These are phyloP conservation scores for Argyrosomus japonicus DNA, from an alignment of 2,113 vertebrate species.

Conservation along the genomic window DNA sequence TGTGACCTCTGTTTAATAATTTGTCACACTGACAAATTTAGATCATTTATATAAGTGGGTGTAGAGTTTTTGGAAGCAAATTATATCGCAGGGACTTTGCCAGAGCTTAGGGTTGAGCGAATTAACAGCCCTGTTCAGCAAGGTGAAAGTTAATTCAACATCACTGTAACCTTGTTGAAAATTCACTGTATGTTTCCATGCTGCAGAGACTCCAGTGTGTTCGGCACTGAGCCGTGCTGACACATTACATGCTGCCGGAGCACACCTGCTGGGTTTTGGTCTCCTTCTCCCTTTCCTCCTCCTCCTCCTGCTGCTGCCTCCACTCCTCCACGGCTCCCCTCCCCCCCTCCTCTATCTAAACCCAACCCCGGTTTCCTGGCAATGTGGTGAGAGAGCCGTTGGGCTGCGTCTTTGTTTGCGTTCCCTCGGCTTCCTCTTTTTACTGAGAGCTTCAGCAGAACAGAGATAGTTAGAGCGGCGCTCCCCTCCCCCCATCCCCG, in stretches of 20 bases:
- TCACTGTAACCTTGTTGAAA: slow-evolving; percentile 53
- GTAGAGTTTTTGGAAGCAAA: slow-evolving; percentile 39
- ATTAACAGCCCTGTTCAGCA: slow-evolving; percentile 41
- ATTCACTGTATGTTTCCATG: slow-evolving; percentile 34
- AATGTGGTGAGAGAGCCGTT: slow-evolving; percentile 80
- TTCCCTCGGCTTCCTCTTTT: slow-evolving; percentile 75
- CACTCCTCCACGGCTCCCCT: not conserved
- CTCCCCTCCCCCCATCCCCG: slow-evolving; percentile 43
- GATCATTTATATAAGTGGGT: slow-evolving; percentile 39
- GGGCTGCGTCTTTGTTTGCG: slow-evolving; percentile 78
- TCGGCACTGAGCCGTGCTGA: slow-evolving; percentile 54
- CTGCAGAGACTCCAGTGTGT: slow-evolving; percentile 39
- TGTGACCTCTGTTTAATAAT: slow-evolving; percentile 31
- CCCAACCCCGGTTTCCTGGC: slow-evolving; percentile 75
- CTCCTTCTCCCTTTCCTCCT: slow-evolving; percentile 55
- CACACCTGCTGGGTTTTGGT: slow-evolving; percentile 82
- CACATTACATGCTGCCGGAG: slow-evolving; percentile 62
- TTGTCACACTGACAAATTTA: slow-evolving; percentile 42
- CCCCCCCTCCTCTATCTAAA: slow-evolving; percentile 35
- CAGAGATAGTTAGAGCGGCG: slow-evolving; percentile 50
- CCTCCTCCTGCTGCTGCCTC: not conserved
- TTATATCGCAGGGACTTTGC: slow-evolving; percentile 42
- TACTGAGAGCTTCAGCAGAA: slow-evolving; percentile 46
- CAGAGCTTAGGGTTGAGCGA: slow-evolving; percentile 34
- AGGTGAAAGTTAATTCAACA: slow-evolving; percentile 64